These are phyloP conservation scores for Plemyria rubiginata DNA, from an alignment of 2,888 invertebrate species.

Conservation along the genomic window DNA sequence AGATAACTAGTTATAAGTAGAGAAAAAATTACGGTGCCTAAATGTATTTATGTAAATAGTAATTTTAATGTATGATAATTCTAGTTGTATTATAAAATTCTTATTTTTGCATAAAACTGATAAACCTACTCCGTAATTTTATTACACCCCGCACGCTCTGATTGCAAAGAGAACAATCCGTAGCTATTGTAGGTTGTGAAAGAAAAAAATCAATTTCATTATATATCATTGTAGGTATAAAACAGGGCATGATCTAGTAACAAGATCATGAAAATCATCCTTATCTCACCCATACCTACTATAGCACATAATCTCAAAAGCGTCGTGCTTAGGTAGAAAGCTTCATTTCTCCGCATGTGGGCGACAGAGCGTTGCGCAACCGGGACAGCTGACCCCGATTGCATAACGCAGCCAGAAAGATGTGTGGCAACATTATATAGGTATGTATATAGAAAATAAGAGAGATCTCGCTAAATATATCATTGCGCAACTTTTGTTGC, in stretches of 20 bases:
- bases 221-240: conserved; percentile 33
- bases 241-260: conserved; percentile 54
- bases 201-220: background rate
- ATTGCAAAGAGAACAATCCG: conserved; percentile 8
- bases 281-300: background rate
- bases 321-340: conserved; percentile 70
- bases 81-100: conserved; percentile 81
- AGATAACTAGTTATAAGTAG: conserved; percentile 80
- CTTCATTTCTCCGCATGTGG: conserved; percentile 67
- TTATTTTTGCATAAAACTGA: conserved; percentile 81
- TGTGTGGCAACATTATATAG: conserved; percentile 63
- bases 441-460: conserved; percentile 70
- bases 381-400: conserved; percentile 75
- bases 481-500: conserved; percentile 69
- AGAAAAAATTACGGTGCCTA: conserved; percentile 85
- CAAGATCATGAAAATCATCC: conserved; percentile 34
- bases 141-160: conserved; percentile 31
- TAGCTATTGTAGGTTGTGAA: conserved; percentile 5
- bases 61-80: conserved; percentile 82
- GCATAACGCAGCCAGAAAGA: conserved; percentile 72
- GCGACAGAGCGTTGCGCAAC: conserved; percentile 61
- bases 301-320: conserved; percentile 40
- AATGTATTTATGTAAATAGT: conserved; percentile 86
- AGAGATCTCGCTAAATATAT: conserved; percentile 74
- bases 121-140: conserved; percentile 55